A percentile compares a stretch with the other conserved stretches of the same genome.
Evolutionary conservation across 2,888 invertebrate genomes (phyloP).

Genomic region (Athrips mouffetella): DNA sequence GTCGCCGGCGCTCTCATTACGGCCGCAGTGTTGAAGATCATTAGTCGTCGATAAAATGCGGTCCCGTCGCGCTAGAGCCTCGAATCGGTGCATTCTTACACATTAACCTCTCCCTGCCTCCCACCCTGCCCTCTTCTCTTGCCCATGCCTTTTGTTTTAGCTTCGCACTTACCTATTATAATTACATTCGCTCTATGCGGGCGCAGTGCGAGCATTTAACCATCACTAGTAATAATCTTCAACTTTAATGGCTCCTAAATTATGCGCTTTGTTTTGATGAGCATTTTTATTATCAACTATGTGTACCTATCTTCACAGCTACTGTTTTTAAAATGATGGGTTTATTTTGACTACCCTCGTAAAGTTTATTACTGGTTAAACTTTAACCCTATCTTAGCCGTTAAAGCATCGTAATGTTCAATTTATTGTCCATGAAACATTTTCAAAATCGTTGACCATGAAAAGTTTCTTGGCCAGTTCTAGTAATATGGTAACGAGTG

Average conservation of each 20-base stretch:
- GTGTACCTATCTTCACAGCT: not conserved
- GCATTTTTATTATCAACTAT: not conserved
- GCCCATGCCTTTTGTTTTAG: conserved; percentile 48
- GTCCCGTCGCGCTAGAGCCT: conserved; percentile 35
- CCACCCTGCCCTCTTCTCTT: conserved; percentile 5
- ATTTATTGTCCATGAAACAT: too few species aligned
- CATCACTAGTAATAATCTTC: conserved; percentile 5
- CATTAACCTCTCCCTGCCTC: conserved; percentile 24
- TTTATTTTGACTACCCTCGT: not conserved
- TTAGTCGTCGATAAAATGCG: conserved; percentile 72
- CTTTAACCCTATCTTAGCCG: too few species aligned
- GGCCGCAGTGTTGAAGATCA: conserved; percentile 53
- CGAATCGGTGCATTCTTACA: conserved; percentile 53
- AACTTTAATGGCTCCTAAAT: not conserved
- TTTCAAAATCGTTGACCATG: too few species aligned
- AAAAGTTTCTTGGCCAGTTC: conserved; percentile 19
- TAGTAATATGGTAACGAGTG: conserved; percentile 52
- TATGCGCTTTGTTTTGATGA: conserved; percentile 4
- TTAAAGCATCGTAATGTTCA: too few species aligned
- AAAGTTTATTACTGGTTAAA: not conserved
- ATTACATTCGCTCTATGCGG: conserved; percentile 30
- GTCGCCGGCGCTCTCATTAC: conserved; percentile 64
- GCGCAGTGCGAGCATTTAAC: conserved; percentile 1
- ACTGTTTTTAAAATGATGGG: not conserved
- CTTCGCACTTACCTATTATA: conserved; percentile 39